Conservation (phyloP, 2,888 invertebrate species). For the Tholera decimalis region DNA sequence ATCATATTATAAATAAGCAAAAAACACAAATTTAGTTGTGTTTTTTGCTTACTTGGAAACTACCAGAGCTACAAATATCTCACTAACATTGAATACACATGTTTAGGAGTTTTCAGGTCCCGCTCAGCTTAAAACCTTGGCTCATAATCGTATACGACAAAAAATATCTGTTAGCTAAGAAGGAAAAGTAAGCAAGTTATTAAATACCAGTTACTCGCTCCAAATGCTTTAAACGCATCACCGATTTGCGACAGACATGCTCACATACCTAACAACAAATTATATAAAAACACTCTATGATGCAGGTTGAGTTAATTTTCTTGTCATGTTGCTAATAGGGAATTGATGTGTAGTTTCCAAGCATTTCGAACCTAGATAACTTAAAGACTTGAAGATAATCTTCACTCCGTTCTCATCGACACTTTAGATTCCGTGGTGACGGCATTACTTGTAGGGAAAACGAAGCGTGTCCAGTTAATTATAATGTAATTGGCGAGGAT, state of each 20-base stretch:
- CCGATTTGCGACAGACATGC: slow-evolving; percentile 49
- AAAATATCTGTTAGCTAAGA: slow-evolving; percentile 39
- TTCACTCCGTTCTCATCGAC: slow-evolving; percentile 67
- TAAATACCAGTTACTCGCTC: slow-evolving; percentile 49
- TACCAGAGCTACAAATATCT: slow-evolving; percentile 11
- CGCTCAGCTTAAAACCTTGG: slow-evolving; percentile 32
- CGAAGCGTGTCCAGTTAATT: slow-evolving; percentile 51
- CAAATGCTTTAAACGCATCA: slow-evolving; percentile 50
- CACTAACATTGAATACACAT: slow-evolving; percentile 23
- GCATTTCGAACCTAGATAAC: slow-evolving; percentile 67
- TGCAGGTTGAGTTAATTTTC: slow-evolving; percentile 67
- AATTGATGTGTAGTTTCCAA: slow-evolving; percentile 71
- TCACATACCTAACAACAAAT: slow-evolving; percentile 62
- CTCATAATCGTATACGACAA: slow-evolving; percentile 40
- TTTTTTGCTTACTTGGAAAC: too few relatives aligned
- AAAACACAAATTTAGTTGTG: too few relatives aligned
- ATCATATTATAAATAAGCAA: too few relatives aligned
- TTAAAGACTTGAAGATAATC: slow-evolving; percentile 61
- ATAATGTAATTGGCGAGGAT: slow-evolving; percentile 63
- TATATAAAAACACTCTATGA: slow-evolving; percentile 61
- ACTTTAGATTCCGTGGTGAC: slow-evolving; percentile 63
- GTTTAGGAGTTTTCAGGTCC: slow-evolving; percentile 32
- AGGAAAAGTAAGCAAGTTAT: slow-evolving; percentile 54
- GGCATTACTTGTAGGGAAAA: slow-evolving; percentile 61
- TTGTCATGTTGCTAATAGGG: slow-evolving; percentile 71